Conservation (phyloP, 2,888 invertebrate genomes). For the Ophioninae sp. region DNA sequence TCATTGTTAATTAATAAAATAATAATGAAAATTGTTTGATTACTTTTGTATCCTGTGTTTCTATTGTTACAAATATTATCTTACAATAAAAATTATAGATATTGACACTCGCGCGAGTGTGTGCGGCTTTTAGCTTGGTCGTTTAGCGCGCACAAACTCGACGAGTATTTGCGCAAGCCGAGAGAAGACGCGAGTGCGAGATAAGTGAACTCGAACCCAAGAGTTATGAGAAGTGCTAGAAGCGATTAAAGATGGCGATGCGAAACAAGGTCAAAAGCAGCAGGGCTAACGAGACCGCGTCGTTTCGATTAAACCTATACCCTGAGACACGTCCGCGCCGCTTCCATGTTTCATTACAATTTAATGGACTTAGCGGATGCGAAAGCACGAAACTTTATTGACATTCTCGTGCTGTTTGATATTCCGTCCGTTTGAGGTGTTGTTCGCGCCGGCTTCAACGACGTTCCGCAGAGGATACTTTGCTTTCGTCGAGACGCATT, state of each 20-base stretch:
- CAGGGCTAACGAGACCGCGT: conserved; percentile 3
- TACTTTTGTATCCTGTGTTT: too few relatives aligned
- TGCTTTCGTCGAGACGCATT: background rate
- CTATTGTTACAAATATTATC: too few relatives aligned
- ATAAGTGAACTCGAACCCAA: conserved; percentile 27
- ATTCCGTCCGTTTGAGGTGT: background rate
- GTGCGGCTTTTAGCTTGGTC: conserved; percentile 14
- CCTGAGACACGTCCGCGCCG: background rate
- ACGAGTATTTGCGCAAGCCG: conserved; percentile 45
- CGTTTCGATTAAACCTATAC: background rate
- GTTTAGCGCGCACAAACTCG: conserved; percentile 1
- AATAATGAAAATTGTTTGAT: too few relatives aligned
- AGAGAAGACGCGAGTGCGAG: conserved; percentile 10
- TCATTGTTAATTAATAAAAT: too few relatives aligned
- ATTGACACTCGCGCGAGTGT: background rate
- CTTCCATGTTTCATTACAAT: background rate
- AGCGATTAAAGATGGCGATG: conserved; percentile 43
- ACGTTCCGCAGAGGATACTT: background rate
- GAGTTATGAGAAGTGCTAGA: conserved; percentile 21
- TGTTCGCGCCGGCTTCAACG: background rate
- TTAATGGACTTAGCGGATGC: background rate
- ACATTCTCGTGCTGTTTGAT: conserved; percentile 7
- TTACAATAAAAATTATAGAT: background rate
- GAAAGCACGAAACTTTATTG: background rate
- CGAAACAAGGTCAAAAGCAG: conserved; percentile 39